Evolutionary conservation across 2,113 vertebrate genomes (phyloP), one percentile per base, ranked within the genome.

Genomic region (Willisornis vidua): DNA sequence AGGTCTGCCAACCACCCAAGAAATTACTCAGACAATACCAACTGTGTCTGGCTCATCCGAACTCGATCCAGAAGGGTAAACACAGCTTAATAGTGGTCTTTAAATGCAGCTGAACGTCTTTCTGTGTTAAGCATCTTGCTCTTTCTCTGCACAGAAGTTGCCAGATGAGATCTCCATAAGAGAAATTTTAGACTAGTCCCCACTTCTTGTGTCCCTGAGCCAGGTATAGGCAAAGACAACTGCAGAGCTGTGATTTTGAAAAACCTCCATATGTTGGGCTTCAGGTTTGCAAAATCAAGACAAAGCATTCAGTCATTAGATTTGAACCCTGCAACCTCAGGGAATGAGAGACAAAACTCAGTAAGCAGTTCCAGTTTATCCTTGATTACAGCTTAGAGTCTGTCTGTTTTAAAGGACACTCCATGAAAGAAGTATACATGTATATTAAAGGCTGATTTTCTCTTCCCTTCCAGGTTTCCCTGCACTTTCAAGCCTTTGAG

Each of bases 1-100:
- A 90, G 33, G 3, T 97, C 97, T 80, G 85, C 80, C 84, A 96
- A 90, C 62, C 1, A 87, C 29, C 89, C 95, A 26, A 91, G 58
- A 58, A 96, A 96, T 79, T 95, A 96, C 9, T 90, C 90, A 19
- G 92, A 96, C 49, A 96, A 94, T 61, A 93, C 91, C 62, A 94
- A 72, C 43, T 97, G 96, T 26, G 89, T 96, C 46, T 97, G 96
- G 96, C 96, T 97, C 31, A 80, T 97, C 88, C 92, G 97, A 73
- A 96, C 92, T 7, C 90, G 74, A 67, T 48, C 84, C 31, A 80
- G 49, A 89, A 95, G 85, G 96, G 96, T 97, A 97, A 95, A 24
- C 41, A 49, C 19, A 57, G 6, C 22, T 55, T 75, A 67, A 83
- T 0, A 55, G n/a, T 26, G 51, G 18, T 37, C 57, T 67, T 67